Evolutionary conservation across 23 tunicate genomes (phyloP).

Genomic region (Styela clava): DNA sequence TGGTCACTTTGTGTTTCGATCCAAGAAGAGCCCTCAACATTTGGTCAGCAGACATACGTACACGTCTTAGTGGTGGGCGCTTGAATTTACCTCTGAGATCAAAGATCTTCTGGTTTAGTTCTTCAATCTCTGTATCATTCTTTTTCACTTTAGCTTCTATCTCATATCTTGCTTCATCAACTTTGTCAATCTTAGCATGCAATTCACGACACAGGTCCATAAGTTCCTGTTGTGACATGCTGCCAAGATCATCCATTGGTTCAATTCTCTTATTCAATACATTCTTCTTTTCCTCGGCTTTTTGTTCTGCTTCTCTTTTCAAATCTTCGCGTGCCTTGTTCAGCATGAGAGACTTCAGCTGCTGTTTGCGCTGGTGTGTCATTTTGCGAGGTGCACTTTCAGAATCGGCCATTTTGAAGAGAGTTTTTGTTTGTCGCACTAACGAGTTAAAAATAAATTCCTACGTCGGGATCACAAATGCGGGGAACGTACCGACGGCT

Average conservation of each 20-base stretch:
- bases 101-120: conserved; percentile 88
- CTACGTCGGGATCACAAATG: too few relatives aligned
- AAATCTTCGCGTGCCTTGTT: conserved; percentile 76
- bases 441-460: too few relatives aligned
- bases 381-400: conserved; percentile 33
- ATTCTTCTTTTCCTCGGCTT: conserved; percentile 73
- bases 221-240: conserved; percentile 57
- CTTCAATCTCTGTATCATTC: conserved; percentile 86
- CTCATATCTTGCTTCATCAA: conserved; percentile 90
- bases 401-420: not conserved
- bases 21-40: conserved; percentile 95
- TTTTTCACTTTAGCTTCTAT: conserved; percentile 84
- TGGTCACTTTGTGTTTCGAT: conserved; percentile 91
- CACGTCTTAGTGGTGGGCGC: conserved; percentile 94
- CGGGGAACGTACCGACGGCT: too few relatives aligned
- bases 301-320: conserved; percentile 60
- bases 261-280: conserved; percentile 55
- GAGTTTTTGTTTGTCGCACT: too few relatives aligned
- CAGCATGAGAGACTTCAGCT: conserved; percentile 71
- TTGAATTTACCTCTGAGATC: conserved; percentile 98
- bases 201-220: conserved; percentile 92
- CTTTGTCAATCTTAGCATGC: conserved; percentile 84
- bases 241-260: conserved; percentile 38
- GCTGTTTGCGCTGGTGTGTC: conserved; percentile 57
- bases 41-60: conserved; percentile 96